phyloP scores from a whole-genome alignment of 2,113 vertebrate genomes.

The Scopus umbretta region DNA sequence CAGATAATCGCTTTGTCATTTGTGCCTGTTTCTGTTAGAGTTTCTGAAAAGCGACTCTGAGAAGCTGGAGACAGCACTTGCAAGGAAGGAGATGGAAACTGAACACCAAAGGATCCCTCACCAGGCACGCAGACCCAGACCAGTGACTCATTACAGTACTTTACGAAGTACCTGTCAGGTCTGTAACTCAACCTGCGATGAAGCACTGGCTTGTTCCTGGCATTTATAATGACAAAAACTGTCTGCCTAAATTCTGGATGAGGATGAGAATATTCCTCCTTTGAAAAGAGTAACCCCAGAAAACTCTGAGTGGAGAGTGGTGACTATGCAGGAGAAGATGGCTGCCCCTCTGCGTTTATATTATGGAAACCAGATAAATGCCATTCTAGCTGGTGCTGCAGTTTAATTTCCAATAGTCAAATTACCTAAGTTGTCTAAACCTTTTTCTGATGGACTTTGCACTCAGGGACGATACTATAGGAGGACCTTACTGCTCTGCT shows the following conservation, averaged over 20 bases:
- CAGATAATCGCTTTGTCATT: conserved; percentile 19
- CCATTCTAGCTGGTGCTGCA: neutral
- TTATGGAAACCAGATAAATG: neutral
- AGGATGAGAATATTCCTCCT: neutral
- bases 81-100: neutral
- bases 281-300: neutral
- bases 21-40: neutral
- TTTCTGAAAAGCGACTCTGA: neutral
- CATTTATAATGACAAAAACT: neutral
- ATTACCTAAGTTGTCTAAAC: neutral
- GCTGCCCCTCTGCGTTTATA: neutral
- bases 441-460: neutral
- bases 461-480: neutral
- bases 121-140: neutral
- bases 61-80: neutral
- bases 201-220: neutral
- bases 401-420: neutral
- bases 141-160: neutral
- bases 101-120: neutral
- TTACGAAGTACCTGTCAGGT: neutral
- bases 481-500: neutral
- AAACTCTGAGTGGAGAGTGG: neutral
- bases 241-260: neutral
- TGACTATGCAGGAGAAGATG: neutral
- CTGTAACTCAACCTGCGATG: neutral